These are phyloP conservation scores for Thymelicus sylvestris DNA, from an alignment of 2,888 invertebrate species.

Conservation along the genomic window DNA sequence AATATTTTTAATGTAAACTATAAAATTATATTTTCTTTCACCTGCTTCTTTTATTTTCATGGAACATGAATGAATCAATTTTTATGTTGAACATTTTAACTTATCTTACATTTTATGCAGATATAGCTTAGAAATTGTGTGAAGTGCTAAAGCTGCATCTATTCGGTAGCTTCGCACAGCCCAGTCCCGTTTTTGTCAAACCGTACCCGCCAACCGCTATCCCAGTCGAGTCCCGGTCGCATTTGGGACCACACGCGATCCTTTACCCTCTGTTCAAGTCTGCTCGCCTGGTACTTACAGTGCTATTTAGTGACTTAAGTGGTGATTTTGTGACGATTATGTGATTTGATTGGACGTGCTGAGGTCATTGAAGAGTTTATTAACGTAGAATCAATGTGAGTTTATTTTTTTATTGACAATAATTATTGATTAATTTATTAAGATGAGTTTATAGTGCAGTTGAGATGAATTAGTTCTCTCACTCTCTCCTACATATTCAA, in stretches of 20 bases:
- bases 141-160: no score
- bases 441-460: no score
- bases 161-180: no score
- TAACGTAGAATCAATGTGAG: background rate
- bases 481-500: no score
- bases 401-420: background rate
- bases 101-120: no score
- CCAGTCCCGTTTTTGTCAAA: constrained; percentile 41
- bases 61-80: no score
- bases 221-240: constrained; percentile 53
- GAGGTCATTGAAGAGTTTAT: background rate
- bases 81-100: no score
- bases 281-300: constrained; percentile 48
- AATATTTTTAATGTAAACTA: no score
- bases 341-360: constrained; percentile 10
- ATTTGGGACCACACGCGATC: constrained; percentile 48
- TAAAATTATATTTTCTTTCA: no score
- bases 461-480: background rate
- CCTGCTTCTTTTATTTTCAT: no score
- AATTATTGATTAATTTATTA: background rate
- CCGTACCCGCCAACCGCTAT: constrained; percentile 43
- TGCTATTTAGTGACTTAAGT: constrained; percentile 37
- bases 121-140: no score
- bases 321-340: constrained; percentile 34
- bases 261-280: constrained; percentile 40